Percentiles rank a stretch among this genome's conserved stretches.
Conservation (phyloP, 2,797 vertebrate species). For the Amazona finschi region DNA sequence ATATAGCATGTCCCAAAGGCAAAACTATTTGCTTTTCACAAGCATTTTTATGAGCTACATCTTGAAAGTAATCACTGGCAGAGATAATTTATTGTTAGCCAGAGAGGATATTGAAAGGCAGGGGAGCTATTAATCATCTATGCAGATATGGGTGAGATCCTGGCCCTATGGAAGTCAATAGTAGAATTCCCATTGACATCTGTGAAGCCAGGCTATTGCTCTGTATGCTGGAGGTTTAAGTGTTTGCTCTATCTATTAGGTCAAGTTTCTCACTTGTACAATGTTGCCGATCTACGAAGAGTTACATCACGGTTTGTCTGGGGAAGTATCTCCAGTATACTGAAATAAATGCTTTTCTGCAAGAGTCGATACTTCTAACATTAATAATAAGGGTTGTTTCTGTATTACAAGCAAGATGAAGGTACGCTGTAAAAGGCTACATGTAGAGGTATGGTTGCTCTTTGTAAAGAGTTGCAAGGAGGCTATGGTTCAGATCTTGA, state of each 20-base stretch:
- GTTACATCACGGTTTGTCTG: not conserved
- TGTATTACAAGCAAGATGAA: not conserved
- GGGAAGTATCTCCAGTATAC: not conserved
- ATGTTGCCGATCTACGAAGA: not conserved
- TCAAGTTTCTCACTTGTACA: not conserved
- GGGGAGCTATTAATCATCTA: constrained; percentile 59
- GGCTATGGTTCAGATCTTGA: not conserved
- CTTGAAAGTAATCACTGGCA: constrained; percentile 68
- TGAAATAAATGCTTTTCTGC: not conserved
- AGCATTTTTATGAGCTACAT: constrained; percentile 65
- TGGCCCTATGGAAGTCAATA: constrained; percentile 49
- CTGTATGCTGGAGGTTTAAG: constrained; percentile 6
- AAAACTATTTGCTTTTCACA: constrained; percentile 66
- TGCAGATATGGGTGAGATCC: constrained; percentile 59
- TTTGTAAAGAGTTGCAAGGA: not conserved
- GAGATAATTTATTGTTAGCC: constrained; percentile 65
- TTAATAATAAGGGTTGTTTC: not conserved
- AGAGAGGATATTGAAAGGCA: constrained; percentile 67
- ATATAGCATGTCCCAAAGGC: constrained; percentile 61
- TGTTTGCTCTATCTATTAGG: constrained; percentile 1
- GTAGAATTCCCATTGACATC: constrained; percentile 58
- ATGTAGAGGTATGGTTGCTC: not conserved
- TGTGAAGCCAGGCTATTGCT: constrained; percentile 22
- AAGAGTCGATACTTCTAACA: not conserved
- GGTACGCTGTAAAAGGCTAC: not conserved